Conservation (phyloP, 2,113 vertebrate species). For the Apus apus region DNA sequence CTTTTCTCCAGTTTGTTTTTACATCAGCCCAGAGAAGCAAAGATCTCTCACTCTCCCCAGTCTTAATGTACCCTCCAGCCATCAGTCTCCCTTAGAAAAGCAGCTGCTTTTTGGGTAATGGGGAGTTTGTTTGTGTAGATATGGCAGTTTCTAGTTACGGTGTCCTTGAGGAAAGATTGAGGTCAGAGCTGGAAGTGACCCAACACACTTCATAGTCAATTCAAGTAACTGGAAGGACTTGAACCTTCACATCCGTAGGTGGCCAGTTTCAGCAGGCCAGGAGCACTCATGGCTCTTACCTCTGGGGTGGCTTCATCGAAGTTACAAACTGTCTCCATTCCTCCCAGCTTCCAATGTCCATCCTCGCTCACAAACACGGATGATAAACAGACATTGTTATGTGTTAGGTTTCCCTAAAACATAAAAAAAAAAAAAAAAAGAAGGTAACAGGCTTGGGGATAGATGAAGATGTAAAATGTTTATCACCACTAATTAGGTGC, state of each 20-base stretch:
- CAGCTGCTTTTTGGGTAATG: neutral
- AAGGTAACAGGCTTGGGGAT: neutral
- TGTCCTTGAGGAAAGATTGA: neutral
- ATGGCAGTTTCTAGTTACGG: neutral
- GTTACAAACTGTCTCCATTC: conserved; percentile 95
- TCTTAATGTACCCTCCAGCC: neutral
- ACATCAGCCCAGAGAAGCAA: neutral
- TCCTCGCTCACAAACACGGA: conserved; percentile 96
- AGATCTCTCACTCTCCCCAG: neutral
- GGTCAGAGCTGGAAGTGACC: neutral
- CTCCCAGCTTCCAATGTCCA: conserved; percentile 96
- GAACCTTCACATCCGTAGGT: neutral
- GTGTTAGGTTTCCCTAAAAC: conserved; percentile 89
- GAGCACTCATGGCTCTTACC: conserved; percentile 69
- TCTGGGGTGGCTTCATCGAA: conserved; percentile 89
- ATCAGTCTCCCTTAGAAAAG: neutral
- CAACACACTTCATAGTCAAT: neutral
- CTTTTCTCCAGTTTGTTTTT: neutral
- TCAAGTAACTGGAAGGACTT: neutral
- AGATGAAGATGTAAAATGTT: neutral
- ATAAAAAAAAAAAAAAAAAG: neutral
- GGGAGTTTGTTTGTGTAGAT: neutral
- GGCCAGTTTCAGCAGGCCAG: neutral
- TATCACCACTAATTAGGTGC: neutral
- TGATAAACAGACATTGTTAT: conserved; percentile 93